Base-by-base conservation (phyloP, 2,888 invertebrate species). In the Sarcophaga caerulescens region DNA sequence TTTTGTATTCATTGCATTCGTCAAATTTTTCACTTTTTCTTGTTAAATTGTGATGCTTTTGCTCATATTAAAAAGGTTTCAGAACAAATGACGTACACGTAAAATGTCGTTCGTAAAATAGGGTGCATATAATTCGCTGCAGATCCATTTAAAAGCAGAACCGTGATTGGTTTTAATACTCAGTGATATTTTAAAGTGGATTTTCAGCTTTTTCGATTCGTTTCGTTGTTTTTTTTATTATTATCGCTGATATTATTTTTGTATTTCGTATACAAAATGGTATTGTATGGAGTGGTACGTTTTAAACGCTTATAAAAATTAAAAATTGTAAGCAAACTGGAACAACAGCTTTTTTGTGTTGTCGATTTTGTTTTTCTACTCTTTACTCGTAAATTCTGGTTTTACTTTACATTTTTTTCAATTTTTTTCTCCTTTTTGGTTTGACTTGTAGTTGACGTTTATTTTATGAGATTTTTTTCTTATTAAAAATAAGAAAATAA, bases 271-370 rank as follows among this genome's bases (percentile, higher is more conserved):
- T 47, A 69, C 62, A 52, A 14, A 52, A 52, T 52, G 17, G 2
- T 14, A 45, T 62, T 62, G 74, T 62, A 17, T 60, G 25, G 52
- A 60, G 60, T 69, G 77, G 68, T 23, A 19, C 21, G 77, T 68
- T 68, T 77, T 69, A 59, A 77, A 77, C n/a, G 77, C 14, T 69
- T 69, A 52, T 69, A 63, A 35, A 35, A 70, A 70, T 76, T 81
- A 76, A 47, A 60, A 66, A 77, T 77, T 47, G 65, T 45, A 62
- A 82, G 57, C 25, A 85, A 86, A 86, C 84, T 86, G 84, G 84
- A 84, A 84, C 80, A 84, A 25, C 84, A 84, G 70, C 86, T 86
- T 84, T 81, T 73, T n/a, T 59, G 65, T 70, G 47, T 60, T 19
- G 19, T 59, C 57, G 17, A 14, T 52, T 52, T 52, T 52, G 4